Evolutionary conservation across 2,888 invertebrate species (phyloP).

Genomic region (Drosophila kambysellisi): DNA sequence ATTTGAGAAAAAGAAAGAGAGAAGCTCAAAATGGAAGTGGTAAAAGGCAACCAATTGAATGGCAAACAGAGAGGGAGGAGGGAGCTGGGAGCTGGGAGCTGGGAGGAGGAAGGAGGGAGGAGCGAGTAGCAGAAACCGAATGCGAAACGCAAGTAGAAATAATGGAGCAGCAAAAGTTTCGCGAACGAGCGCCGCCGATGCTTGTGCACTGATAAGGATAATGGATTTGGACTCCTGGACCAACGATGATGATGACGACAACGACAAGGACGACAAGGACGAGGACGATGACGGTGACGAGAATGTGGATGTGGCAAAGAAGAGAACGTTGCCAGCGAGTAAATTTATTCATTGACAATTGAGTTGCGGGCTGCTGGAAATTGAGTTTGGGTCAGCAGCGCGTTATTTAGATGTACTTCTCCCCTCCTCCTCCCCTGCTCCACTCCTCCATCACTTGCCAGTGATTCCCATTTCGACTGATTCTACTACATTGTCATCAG

Average conservation of each 20-base stretch:
- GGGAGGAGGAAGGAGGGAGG: constrained; percentile 1
- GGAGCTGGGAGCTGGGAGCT: background rate
- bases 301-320: constrained; percentile 3
- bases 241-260: constrained; percentile 32
- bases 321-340: constrained; percentile 29
- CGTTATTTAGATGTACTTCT: constrained; percentile 50
- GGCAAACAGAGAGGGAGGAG: constrained; percentile 18
- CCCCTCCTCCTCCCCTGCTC: background rate
- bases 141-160: constrained; percentile 55
- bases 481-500: constrained; percentile 33
- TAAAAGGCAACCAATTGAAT: constrained; percentile 57
- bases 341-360: constrained; percentile 83
- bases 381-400: constrained; percentile 72
- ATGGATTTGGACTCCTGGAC: constrained; percentile 76
- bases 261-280: constrained; percentile 10
- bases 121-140: constrained; percentile 11
- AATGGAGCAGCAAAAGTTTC: constrained; percentile 69
- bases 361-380: constrained; percentile 80
- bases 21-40: constrained; percentile 49
- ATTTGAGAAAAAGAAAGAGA: constrained; percentile 13
- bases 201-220: constrained; percentile 77
- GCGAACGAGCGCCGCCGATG: constrained; percentile 59
- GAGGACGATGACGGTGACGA: constrained; percentile 1
- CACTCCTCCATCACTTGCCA: background rate
- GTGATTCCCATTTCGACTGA: constrained; percentile 17